Evolutionary conservation across 2,888 invertebrate species (phyloP).

Genomic region (Gerris lacustris): DNA sequence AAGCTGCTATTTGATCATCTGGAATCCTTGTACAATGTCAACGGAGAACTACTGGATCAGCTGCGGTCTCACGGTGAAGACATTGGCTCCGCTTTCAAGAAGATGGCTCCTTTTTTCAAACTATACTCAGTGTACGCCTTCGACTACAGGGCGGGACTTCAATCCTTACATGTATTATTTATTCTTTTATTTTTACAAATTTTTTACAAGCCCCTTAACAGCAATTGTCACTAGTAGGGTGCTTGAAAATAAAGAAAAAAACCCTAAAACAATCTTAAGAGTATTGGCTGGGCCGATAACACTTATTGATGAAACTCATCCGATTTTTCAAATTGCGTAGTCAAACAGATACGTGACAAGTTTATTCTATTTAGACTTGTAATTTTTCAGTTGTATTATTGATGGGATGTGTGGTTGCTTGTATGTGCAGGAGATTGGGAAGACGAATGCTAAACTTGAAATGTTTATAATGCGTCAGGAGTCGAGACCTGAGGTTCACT

Average conservation of each 20-base stretch:
- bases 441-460: slow-evolving; percentile 43
- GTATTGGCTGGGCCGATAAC: no score
- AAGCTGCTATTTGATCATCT: slow-evolving; percentile 51
- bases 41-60: slow-evolving; percentile 47
- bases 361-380: no score
- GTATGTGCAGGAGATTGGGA: slow-evolving; percentile 41
- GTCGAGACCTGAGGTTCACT: slow-evolving; percentile 54
- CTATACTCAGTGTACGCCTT: slow-evolving; percentile 65
- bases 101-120: slow-evolving; percentile 63
- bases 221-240: no score
- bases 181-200: neutral
- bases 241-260: no score
- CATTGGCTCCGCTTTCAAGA: slow-evolving; percentile 52
- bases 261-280: no score
- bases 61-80: slow-evolving; percentile 45
- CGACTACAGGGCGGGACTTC: slow-evolving; percentile 52
- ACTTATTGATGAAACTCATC: no score
- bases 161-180: slow-evolving; percentile 46
- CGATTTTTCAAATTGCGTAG: no score
- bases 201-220: no score
- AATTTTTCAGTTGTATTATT: no score
- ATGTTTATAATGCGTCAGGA: slow-evolving; percentile 52
- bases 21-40: slow-evolving; percentile 50
- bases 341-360: no score
- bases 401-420: neutral